phyloP scores from a whole-genome alignment of 2,113 vertebrate species.

The Chloropsis hardwickii region DNA sequence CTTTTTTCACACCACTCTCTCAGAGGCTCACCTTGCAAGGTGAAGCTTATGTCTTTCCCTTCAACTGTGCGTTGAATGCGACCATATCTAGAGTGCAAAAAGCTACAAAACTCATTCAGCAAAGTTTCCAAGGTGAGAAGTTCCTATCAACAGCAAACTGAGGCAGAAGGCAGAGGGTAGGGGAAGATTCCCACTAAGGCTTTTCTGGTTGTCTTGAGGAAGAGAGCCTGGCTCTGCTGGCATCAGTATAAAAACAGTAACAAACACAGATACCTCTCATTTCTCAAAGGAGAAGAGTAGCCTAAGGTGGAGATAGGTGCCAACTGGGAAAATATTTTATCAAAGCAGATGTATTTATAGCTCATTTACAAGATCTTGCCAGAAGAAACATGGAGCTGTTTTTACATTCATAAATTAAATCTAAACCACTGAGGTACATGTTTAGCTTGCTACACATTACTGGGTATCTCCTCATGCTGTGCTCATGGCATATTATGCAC shows the following conservation, averaged over 20 bases:
- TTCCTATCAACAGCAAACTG: neutral
- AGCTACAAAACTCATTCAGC: neutral
- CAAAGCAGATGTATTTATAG: neutral
- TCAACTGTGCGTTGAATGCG: neutral
- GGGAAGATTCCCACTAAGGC: neutral
- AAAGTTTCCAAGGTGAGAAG: neutral
- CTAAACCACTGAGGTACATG: neutral
- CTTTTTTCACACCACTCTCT: neutral
- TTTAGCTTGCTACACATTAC: neutral
- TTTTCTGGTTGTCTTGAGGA: neutral
- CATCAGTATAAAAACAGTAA: neutral
- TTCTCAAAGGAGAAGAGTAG: neutral
- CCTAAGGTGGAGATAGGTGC: neutral
- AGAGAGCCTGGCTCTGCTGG: neutral
- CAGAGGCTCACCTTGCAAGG: neutral
- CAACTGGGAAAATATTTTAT: neutral
- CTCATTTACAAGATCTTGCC: neutral
- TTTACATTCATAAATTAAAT: neutral
- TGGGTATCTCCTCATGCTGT: neutral
- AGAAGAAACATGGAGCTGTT: neutral
- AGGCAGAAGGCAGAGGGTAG: neutral
- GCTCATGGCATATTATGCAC: neutral
- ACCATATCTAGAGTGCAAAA: neutral
- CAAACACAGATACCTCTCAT: accelerated
- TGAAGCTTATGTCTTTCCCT: neutral